Base-by-base conservation (phyloP, 2,888 invertebrate genomes). In the Cosmia trapezina region DNA sequence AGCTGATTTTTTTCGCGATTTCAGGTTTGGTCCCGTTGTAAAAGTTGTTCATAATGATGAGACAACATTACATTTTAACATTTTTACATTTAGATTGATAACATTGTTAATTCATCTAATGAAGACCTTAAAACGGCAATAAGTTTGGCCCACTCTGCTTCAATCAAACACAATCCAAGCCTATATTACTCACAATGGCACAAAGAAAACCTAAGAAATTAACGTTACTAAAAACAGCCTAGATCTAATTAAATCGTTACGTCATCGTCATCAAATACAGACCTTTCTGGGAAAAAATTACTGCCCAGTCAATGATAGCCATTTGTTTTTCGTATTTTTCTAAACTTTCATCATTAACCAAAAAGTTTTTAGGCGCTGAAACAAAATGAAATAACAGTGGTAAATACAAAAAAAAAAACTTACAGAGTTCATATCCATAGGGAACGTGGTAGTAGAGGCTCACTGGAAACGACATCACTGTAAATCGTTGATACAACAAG, bases 271-370 rank as follows among this genome's bases (percentile, higher is more conserved):
- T 45, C 8, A 73, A 60, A 11, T 66, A 76, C 75, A 57, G 62
- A 86, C 86, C 85, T 70, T 72, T 66, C 14, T 60, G 49, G 4
- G 78, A 59, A 54, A 70, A 47, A 53, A 47, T 63, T 2, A 78
- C 6, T 65, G 80, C 61, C 87, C 88, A 87, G 67, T 83, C 79
- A 49, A 85, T 41, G 9, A 87, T 57, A 60, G 56, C 75, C 78
- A 86, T 81, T 12, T 64, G 8, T 22, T 78, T 70, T 53, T 73
- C 56, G 60, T 79, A 74, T 28, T 67, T 77, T 63, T 73, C n/a
- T 41, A 85, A 65, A 37, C 49, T 60, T 54, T 81, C 73, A 41
- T 87, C 78, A 60, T 62, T 59, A 12, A 83, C 9, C 19, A 64
- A 9, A 14, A 80, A 9, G 45, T 70, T 77, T 51, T 60, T 72